phyloP scores from a whole-genome alignment of 2,888 invertebrate genomes.

The Lochmaea crataegi region DNA sequence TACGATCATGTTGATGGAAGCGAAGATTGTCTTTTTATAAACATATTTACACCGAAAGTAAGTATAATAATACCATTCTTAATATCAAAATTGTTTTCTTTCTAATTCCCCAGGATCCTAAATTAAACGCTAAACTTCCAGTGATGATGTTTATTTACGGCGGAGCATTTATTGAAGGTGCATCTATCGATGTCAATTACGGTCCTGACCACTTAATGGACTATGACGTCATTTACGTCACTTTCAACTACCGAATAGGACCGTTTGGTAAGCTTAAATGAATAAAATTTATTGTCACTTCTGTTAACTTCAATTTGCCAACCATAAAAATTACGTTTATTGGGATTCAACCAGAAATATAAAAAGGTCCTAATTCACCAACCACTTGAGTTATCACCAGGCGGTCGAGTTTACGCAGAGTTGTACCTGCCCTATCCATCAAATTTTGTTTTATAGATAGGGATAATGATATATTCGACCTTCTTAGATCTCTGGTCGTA shows the following conservation, averaged over 20 bases:
- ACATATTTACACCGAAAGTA: conserved; percentile 52
- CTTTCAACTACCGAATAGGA: conserved; percentile 77
- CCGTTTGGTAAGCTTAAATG: conserved; percentile 68
- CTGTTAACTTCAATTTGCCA: no score
- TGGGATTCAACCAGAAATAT: no score
- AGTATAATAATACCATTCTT: no score
- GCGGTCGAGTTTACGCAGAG: no score
- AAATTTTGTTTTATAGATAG: no score
- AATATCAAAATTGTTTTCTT: background rate
- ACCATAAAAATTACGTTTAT: no score
- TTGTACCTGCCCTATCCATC: no score
- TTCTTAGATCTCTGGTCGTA: no score
- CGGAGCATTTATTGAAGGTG: conserved; percentile 61
- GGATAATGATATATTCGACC: no score
- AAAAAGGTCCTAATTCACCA: no score
- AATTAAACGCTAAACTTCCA: conserved; percentile 53
- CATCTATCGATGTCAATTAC: conserved; percentile 50
- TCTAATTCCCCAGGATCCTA: conserved; percentile 41
- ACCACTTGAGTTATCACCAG: no score
- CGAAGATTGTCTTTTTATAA: conserved; percentile 54
- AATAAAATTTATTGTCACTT: no score
- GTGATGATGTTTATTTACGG: conserved; percentile 64
- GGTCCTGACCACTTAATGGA: conserved; percentile 68
- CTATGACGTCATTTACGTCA: conserved; percentile 73
- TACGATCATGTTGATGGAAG: conserved; percentile 41